Evolutionary conservation across 1,140 invertebrate species (phyloP).

Genomic region (Drosophila kikkawai): DNA sequence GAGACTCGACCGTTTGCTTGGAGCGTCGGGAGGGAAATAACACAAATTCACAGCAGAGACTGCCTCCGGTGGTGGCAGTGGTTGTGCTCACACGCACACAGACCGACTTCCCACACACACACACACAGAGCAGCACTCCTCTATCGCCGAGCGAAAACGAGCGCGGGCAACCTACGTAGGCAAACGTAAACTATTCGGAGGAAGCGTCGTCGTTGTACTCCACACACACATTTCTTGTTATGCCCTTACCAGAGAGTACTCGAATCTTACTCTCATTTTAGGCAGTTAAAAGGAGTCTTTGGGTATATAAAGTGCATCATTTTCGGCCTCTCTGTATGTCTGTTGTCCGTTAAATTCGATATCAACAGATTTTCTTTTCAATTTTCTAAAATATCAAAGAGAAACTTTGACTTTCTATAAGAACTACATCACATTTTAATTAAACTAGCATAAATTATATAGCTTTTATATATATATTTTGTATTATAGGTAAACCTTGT

Average conservation of each 20-base stretch:
- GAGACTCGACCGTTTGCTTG: conserved; percentile 44
- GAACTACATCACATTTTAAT: not conserved
- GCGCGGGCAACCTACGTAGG: conserved; percentile 30
- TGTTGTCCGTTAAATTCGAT: not conserved
- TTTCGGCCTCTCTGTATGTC: not conserved
- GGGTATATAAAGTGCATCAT: not conserved
- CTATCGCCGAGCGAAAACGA: conserved; percentile 8
- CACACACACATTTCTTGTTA: conserved; percentile 14
- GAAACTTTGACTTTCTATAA: not conserved
- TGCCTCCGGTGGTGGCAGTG: conserved; percentile 27
- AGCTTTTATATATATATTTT: not conserved
- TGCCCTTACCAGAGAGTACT: conserved; percentile 3
- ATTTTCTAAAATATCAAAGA: not conserved
- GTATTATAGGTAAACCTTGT: not conserved
- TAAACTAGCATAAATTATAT: not conserved
- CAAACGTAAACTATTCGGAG: conserved; percentile 28
- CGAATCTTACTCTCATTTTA: not conserved
- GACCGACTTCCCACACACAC: conserved; percentile 17
- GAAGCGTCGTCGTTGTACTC: conserved; percentile 31
- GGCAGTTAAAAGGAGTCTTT: too few relatives aligned
- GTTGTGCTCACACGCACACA: conserved; percentile 24
- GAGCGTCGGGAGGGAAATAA: conserved; percentile 61
- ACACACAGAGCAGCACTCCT: conserved; percentile 10
- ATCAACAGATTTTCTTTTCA: not conserved
- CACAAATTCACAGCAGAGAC: conserved; percentile 55